A percentile compares a stretch with the other conserved stretches of the same genome.
Conservation (phyloP, 1,140 invertebrate species). For the Hypothenemus hampei region DNA sequence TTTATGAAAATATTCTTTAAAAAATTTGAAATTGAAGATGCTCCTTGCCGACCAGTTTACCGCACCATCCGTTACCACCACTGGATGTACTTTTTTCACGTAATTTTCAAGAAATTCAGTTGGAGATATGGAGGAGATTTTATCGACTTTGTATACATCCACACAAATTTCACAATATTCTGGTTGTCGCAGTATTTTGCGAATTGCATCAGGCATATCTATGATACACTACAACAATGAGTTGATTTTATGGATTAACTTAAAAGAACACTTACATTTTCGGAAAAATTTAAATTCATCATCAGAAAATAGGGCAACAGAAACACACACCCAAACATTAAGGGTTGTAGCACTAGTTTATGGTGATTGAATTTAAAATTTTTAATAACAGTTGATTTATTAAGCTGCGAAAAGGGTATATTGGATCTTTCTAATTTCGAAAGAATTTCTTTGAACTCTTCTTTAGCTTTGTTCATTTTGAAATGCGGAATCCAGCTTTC, state of each 20-base stretch:
- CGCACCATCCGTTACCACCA: constrained; percentile 79
- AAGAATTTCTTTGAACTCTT: constrained; percentile 30
- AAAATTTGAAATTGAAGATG: constrained; percentile 70
- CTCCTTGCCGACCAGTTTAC: constrained; percentile 69
- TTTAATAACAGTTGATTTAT: constrained; percentile 21
- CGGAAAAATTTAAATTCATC: background rate
- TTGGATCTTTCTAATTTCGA: constrained; percentile 24
- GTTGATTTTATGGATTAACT: constrained; percentile 1
- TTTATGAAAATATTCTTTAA: constrained; percentile 67
- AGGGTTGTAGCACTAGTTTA: background rate
- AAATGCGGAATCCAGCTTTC: background rate
- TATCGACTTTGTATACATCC: constrained; percentile 56
- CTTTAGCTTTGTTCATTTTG: constrained; percentile 34
- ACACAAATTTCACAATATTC: constrained; percentile 71
- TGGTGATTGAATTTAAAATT: constrained; percentile 13
- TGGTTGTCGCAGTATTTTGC: constrained; percentile 57
- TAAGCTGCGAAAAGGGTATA: constrained; percentile 15
- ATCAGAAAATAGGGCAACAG: background rate
- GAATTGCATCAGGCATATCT: constrained; percentile 52
- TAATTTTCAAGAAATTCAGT: constrained; percentile 61
- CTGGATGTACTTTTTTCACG: constrained; percentile 72
- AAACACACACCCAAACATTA: background rate
- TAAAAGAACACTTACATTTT: constrained; percentile 17
- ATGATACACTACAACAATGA: constrained; percentile 57
- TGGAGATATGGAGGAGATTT: constrained; percentile 59